These are phyloP conservation scores for Micromussa lordhowensis DNA, from an alignment of 92 coral and sea anemone species.

Conservation along the genomic window DNA sequence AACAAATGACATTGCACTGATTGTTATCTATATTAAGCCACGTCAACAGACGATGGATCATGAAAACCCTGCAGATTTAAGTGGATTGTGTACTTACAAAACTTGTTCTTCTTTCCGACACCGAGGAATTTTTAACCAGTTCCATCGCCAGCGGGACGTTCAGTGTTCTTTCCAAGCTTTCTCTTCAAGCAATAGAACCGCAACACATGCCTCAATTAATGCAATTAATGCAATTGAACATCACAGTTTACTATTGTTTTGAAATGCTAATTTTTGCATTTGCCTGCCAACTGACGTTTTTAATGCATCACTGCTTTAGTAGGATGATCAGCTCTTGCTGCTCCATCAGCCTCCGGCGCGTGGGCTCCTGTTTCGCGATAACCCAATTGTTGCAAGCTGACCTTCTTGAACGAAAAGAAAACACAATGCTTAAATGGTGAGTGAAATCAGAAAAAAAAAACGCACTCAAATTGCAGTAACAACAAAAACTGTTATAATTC, in stretches of 20 bases:
- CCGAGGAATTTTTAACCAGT: neutral
- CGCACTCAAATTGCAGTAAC: no score
- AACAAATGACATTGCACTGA: neutral
- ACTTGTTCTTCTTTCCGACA: neutral
- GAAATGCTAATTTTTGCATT: constrained; percentile 22
- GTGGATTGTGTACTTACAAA: constrained; percentile 9
- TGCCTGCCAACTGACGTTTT: neutral
- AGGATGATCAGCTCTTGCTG: neutral
- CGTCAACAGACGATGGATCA: neutral
- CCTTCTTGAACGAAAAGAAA: no score
- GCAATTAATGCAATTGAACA: neutral
- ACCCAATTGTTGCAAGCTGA: no score
- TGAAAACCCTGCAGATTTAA: neutral
- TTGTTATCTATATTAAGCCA: neutral
- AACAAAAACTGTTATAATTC: no score
- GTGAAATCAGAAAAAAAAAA: no score
- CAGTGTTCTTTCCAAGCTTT: neutral
- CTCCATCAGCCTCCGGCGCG: no score
- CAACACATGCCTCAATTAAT: neutral
- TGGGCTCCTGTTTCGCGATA: no score
- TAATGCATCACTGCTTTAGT: neutral
- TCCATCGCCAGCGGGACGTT: constrained; percentile 8
- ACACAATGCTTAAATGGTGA: no score
- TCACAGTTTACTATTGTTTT: neutral
- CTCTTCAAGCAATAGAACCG: neutral